Base-by-base conservation (phyloP, 2,888 invertebrate genomes). In the Pardosa pseudoannulata region DNA sequence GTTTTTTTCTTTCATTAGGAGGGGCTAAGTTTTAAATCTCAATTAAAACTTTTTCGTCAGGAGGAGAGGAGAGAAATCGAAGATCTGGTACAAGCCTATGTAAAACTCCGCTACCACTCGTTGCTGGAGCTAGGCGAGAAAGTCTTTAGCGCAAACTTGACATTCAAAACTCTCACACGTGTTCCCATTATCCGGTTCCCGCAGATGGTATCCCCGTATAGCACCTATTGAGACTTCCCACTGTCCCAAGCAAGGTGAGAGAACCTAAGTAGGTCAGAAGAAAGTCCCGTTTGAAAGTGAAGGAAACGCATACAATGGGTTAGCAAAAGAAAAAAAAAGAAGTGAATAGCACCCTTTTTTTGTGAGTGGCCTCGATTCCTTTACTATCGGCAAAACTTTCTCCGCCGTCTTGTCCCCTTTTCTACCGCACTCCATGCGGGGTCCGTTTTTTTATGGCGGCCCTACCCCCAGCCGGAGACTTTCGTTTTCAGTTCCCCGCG, bases 201-300 rank as follows among this genome's bases (percentile, higher is more conserved):
- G 39, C 83, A 85, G 78, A 72, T 85, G 83, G 71, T 62, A 29
- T 72, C 32, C 65, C 74, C 36, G 72, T 46, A 79, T 65, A 50
- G 65, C 81, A 65, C 72, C 72, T 39, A 78, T 85, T 85, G 67
- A 73, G 36, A 64, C 29, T 64, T 65, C 56, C 9, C n/a, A 46
- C 11, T 29, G 16, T 29, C 46, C 23, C 68, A 62, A 39, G 72
- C 78, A 85, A 85, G 83, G 83, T 85, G 83, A 81, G 81, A 56
- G 67, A 19, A 41, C 13, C 31, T 19, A 85, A 73, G 76, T 85
- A 68, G 83, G 83, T 85, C 83, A 85, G 73, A 85, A 85, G 78
- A 85, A 85, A 85, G 80, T 85, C 19, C 83, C 73, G 78, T 85
- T 78, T 67, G 83, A 85, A 85, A 85, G 83, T 85, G 78, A 85